Percentiles rank a stretch among this genome's conserved stretches.
Conservation (phyloP, 2,113 vertebrate genomes). For the Drymodes brunneopygia region DNA sequence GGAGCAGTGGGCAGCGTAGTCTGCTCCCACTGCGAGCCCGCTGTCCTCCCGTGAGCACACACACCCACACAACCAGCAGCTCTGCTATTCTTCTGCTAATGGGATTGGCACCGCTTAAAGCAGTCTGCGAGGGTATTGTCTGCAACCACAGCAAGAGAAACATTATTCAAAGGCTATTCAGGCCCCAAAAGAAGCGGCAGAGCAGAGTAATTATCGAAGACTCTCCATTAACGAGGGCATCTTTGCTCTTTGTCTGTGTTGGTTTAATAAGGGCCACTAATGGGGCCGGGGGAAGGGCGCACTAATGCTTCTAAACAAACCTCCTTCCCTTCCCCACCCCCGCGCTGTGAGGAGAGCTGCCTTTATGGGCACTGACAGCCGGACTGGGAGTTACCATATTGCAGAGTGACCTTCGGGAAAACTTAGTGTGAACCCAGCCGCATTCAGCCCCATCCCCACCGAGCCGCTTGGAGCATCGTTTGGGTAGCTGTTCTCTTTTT, state of each 20-base stretch:
- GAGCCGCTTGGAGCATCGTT: slow-evolving; percentile 9
- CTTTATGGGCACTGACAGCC: slow-evolving; percentile 63
- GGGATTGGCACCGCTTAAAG: slow-evolving; percentile 81
- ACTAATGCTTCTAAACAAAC: slow-evolving; percentile 82
- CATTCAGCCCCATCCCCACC: slow-evolving; percentile 14
- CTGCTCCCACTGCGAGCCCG: neutral
- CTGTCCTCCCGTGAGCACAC: neutral
- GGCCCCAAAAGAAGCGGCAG: slow-evolving; percentile 72
- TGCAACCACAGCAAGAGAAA: slow-evolving; percentile 78
- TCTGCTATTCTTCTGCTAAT: slow-evolving; percentile 77
- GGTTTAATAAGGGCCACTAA: slow-evolving; percentile 82
- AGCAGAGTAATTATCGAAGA: slow-evolving; percentile 81
- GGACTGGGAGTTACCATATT: slow-evolving; percentile 67
- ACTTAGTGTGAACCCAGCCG: slow-evolving; percentile 51
- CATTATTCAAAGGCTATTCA: slow-evolving; percentile 85
- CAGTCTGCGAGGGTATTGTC: slow-evolving; percentile 76
- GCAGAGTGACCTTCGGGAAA: slow-evolving; percentile 67
- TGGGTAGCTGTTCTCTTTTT: slow-evolving; percentile 7
- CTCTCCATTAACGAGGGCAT: slow-evolving; percentile 79
- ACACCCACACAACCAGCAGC: slow-evolving; percentile 31
- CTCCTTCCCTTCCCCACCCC: slow-evolving; percentile 58
- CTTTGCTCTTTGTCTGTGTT: slow-evolving; percentile 81
- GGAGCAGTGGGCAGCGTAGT: neutral
- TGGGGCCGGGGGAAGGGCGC: slow-evolving; percentile 73
- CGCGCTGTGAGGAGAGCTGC: slow-evolving; percentile 50